A percentile compares a stretch with the other conserved stretches of the same genome.
Evolutionary conservation across 2,113 vertebrate genomes (phyloP).

Genomic region (Aramus guarauna): DNA sequence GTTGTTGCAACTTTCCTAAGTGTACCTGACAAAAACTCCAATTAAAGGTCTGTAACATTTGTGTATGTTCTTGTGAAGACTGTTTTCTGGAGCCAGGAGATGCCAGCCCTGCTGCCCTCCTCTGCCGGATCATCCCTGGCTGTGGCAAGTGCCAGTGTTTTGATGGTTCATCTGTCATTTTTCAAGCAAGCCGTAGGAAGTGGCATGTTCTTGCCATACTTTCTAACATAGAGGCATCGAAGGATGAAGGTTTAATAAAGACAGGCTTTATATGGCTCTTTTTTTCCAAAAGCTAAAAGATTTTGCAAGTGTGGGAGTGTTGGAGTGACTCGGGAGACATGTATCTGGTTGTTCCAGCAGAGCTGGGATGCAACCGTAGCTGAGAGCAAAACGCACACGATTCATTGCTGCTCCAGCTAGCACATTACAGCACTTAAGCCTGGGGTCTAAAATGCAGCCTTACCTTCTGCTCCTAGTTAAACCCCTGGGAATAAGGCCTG

Average conservation of each 20-base stretch:
- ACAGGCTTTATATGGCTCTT: neutral
- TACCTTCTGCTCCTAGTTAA: neutral
- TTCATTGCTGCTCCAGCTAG: neutral
- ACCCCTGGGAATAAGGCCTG: neutral
- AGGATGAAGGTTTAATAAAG: conserved; percentile 7
- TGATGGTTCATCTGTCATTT: neutral
- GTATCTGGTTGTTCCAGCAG: neutral
- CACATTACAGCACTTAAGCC: neutral
- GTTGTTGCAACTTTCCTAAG: neutral
- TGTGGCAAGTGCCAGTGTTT: neutral
- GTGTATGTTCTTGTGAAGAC: neutral
- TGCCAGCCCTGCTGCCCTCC: neutral
- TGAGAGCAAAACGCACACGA: neutral
- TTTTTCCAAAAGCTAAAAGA: neutral
- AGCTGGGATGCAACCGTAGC: neutral
- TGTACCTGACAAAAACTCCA: neutral
- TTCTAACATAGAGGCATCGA: neutral
- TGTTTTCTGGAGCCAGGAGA: neutral
- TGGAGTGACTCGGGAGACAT: neutral
- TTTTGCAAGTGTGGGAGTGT: conserved; percentile 10
- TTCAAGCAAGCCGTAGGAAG: neutral
- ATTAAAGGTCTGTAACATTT: neutral
- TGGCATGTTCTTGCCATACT: neutral
- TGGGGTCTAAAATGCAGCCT: neutral
- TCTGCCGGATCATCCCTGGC: neutral